These are phyloP conservation scores for Enteromius fasciolatus DNA, from an alignment of 2,797 vertebrate genomes.

Conservation along the genomic window DNA sequence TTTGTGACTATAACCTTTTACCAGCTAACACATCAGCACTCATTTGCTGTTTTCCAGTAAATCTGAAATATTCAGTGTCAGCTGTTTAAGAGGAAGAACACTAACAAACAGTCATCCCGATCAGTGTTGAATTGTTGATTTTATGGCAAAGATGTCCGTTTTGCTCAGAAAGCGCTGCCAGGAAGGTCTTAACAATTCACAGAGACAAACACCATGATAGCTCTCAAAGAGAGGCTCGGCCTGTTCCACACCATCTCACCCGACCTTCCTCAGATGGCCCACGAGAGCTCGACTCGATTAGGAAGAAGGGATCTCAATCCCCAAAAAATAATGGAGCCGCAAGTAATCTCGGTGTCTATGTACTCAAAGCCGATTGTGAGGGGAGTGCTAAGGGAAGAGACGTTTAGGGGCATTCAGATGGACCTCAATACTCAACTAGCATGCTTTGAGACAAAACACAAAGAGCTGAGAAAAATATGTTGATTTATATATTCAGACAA, in stretches of 20 bases:
- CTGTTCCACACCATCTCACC: conserved; percentile 52
- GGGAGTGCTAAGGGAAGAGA: conserved; percentile 57
- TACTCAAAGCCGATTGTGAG: conserved; percentile 58
- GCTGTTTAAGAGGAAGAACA: conserved; percentile 51
- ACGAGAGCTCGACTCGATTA: conserved; percentile 61
- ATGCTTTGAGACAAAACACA: neutral
- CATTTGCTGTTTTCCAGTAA: neutral
- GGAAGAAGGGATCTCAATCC: conserved; percentile 65
- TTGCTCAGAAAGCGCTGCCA: conserved; percentile 49
- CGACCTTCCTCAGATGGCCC: conserved; percentile 59
- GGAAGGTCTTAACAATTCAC: conserved; percentile 62
- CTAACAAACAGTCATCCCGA: conserved; percentile 72
- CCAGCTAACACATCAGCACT: neutral
- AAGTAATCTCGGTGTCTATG: conserved; percentile 65
- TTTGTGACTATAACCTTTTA: neutral
- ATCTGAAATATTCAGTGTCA: neutral
- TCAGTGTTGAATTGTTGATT: conserved; percentile 65
- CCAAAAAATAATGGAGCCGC: conserved; percentile 63
- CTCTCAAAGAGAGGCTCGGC: conserved; percentile 46
- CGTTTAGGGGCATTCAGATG: conserved; percentile 46
- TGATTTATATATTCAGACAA: conserved; percentile 4
- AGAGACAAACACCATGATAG: conserved; percentile 72
- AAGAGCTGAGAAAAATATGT: conserved; percentile 5
- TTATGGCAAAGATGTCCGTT: conserved; percentile 53
- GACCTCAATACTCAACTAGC: conserved; percentile 41